Base-by-base conservation (phyloP, 2,113 vertebrate genomes). In the Eurypyga helias region DNA sequence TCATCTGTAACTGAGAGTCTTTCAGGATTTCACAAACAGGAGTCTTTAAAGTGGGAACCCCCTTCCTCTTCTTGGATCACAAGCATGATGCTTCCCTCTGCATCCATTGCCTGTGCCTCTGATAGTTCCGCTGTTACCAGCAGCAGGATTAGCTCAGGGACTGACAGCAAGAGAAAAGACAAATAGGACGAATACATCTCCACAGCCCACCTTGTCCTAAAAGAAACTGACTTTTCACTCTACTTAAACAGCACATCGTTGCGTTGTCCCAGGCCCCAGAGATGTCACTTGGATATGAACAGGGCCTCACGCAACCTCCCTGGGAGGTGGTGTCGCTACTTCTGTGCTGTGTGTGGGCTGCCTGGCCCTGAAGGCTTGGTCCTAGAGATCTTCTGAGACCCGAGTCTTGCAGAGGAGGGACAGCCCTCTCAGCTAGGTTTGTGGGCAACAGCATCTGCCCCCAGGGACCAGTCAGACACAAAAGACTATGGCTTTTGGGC, bases 291-390 rank as follows among this genome's bases (percentile, higher is more conserved):
- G 1, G 1, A 36, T 16, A 75, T 1, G 5, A 85, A 58, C 7
- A 8, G 36, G 29, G 17, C 16, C 7, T 75, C 49, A n/a, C 0
- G 1, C 25, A 66, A 36, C 7, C 38, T 49, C n/a, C 48, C 16
- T n/a, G 29, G 38, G 29, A 80, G 26, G 9, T 55, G 34, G 1
- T 29, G 41, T 33, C 4, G 1, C 65, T 24, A 28, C 1, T 1
- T 31, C 17, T 46, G 8, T 43, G 43, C 24, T 41, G 34, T 14
- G 33, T 2, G 1, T 25, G 26, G 78, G 34, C 72, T 38, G 41
- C 11, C 11, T 77, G 46, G 21, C 12, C 25, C 31, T 34, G 38
- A 64, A 26, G 15, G 15, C 29, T 87, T 1, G 3, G 11, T 26
- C 38, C 26, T 55, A 33, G 33, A 58, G 49, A 26, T 58, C 14